Evolutionary conservation across 92 coral and sea anemone genomes (phyloP).

Genomic region (Epizoanthus rinbou): DNA sequence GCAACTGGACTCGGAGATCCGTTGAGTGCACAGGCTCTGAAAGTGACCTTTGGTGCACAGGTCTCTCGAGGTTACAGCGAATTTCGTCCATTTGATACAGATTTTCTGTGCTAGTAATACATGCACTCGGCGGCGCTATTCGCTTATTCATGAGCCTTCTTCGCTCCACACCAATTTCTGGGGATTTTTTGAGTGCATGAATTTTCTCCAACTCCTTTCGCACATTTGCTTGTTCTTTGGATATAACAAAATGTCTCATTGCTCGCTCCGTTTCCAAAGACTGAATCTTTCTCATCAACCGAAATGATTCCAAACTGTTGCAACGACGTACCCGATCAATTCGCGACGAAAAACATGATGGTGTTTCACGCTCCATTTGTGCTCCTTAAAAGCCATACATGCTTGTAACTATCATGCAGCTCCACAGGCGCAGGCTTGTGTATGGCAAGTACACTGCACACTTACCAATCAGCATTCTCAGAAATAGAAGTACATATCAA

Average conservation of each 20-base stretch:
- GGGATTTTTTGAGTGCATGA: conserved; percentile 48
- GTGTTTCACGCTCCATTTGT: conserved; percentile 49
- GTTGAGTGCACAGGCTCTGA: conserved; percentile 12
- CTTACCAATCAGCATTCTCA: too few species aligned
- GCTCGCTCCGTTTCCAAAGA: conserved; percentile 58
- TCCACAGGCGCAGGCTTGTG: too few species aligned
- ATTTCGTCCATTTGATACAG: not conserved
- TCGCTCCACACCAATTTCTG: conserved; percentile 51
- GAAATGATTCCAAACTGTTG: conserved; percentile 66
- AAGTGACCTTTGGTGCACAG: conserved; percentile 2
- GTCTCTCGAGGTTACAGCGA: not conserved
- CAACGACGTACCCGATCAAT: conserved; percentile 76
- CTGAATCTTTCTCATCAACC: conserved; percentile 57
- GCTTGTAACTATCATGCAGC: too few species aligned
- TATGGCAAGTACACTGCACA: too few species aligned
- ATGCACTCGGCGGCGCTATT: too few species aligned
- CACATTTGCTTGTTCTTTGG: conserved; percentile 52
- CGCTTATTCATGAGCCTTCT: conserved; percentile 34
- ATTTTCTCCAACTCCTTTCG: conserved; percentile 57
- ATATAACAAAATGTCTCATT: conserved; percentile 55
- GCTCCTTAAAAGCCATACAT: too few species aligned
- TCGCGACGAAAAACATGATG: conserved; percentile 76
- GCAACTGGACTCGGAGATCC: not conserved
- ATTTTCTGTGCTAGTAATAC: not conserved
- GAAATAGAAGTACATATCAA: too few species aligned